Percentiles rank a stretch among this genome's conserved stretches.
phyloP scores from a whole-genome alignment of 2,113 vertebrate species.

The Columba janthina region DNA sequence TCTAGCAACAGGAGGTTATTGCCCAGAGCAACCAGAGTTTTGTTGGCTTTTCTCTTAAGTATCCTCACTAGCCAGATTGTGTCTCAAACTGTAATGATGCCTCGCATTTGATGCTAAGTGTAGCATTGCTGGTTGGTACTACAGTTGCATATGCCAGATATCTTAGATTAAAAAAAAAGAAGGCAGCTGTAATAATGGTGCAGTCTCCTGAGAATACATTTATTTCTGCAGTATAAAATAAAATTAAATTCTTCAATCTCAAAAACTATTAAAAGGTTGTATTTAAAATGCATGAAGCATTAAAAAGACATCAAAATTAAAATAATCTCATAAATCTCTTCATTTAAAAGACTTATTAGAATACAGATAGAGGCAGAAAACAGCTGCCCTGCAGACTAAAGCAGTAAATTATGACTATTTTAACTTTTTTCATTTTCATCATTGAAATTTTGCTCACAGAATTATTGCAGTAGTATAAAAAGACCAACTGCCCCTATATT shows the following conservation, averaged over 20 bases:
- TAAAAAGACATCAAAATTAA: constrained; percentile 87
- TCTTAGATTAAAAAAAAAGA: constrained; percentile 31
- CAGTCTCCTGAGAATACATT: constrained; percentile 86
- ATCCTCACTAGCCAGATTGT: background rate
- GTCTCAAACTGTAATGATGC: background rate
- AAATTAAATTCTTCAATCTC: constrained; percentile 83
- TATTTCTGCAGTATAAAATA: constrained; percentile 80
- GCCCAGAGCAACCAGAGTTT: background rate
- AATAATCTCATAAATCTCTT: constrained; percentile 87
- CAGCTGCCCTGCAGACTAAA: constrained; percentile 75
- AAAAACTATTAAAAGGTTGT: constrained; percentile 83
- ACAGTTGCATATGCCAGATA: background rate
- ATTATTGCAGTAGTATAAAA: constrained; percentile 82
- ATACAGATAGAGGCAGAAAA: constrained; percentile 79
- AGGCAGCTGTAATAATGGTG: constrained; percentile 80
- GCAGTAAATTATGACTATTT: constrained; percentile 86
- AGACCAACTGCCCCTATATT: constrained; percentile 86
- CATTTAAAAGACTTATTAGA: constrained; percentile 83
- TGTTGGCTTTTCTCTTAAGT: background rate
- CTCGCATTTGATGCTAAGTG: background rate
- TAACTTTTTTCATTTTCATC: constrained; percentile 88
- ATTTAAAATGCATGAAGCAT: constrained; percentile 86
- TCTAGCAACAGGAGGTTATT: background rate
- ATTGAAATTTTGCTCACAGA: constrained; percentile 83
- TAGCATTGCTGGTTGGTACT: background rate